phyloP scores from a whole-genome alignment of 2,797 vertebrate genomes.

The Fistularia commersonii region DNA sequence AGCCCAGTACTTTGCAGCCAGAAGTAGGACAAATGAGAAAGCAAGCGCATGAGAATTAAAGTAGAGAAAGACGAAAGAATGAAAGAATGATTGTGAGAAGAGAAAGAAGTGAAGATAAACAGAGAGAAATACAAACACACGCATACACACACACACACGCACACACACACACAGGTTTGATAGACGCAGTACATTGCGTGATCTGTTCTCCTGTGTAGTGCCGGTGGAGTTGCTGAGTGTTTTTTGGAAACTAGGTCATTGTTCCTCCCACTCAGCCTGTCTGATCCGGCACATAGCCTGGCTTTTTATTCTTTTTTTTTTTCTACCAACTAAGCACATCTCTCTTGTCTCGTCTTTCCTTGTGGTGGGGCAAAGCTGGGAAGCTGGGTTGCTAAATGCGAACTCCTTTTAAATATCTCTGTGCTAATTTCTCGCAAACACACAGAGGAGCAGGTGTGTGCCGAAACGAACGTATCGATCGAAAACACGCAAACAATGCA shows the following conservation, averaged over 20 bases:
- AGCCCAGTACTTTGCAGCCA: slow-evolving; percentile 15
- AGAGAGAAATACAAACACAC: slow-evolving; percentile 23
- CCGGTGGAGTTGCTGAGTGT: slow-evolving; percentile 57
- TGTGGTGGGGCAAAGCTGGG: slow-evolving; percentile 9
- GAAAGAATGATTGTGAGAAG: slow-evolving; percentile 20
- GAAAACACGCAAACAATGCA: too few relatives aligned
- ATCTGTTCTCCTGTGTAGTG: slow-evolving; percentile 56
- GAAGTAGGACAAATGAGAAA: slow-evolving; percentile 54
- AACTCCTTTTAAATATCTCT: slow-evolving; percentile 33
- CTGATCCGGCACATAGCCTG: slow-evolving; percentile 58
- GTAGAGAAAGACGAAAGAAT: slow-evolving; percentile 21
- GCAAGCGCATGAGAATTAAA: slow-evolving; percentile 17
- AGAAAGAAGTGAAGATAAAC: slow-evolving; percentile 10
- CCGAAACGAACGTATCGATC: slow-evolving; percentile 8
- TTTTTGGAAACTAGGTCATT: slow-evolving; percentile 76
- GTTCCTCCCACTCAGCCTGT: slow-evolving; percentile 71
- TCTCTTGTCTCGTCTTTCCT: slow-evolving; percentile 44
- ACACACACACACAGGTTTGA: slow-evolving; percentile 38
- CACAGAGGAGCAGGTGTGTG: not conserved
- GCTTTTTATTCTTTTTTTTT: slow-evolving; percentile 23
- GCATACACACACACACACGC: slow-evolving; percentile 19
- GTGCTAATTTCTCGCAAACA: not conserved
- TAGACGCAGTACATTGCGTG: slow-evolving; percentile 47
- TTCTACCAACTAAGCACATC: slow-evolving; percentile 50
- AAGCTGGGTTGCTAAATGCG: slow-evolving; percentile 37